Conservation (phyloP, 1,140 invertebrate species). For the Phymorhynchus buccinoides region DNA sequence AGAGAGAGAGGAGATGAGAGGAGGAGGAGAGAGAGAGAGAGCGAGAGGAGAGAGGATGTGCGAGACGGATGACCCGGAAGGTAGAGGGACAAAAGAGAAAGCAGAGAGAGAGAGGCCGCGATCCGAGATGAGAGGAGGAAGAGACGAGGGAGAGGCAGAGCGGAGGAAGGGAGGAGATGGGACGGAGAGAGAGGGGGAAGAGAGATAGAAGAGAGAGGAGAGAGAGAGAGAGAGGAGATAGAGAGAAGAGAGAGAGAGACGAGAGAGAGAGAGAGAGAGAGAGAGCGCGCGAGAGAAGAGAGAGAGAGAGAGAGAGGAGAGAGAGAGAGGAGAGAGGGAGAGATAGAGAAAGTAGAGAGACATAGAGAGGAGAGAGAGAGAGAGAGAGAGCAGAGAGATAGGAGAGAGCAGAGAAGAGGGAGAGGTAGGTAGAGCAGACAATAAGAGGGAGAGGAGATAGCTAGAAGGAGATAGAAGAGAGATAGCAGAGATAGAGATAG, state of each 20-base stretch:
- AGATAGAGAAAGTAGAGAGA: neutral
- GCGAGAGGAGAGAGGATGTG: no score
- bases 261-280: neutral
- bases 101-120: neutral
- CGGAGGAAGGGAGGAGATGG: no score
- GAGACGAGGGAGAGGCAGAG: no score
- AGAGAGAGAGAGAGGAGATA: no score
- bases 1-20: neutral
- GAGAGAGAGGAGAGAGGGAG: neutral
- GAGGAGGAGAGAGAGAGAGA: no score
- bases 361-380: neutral
- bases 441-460: neutral
- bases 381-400: neutral
- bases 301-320: neutral
- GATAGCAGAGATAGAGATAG: no score
- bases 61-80: no score
- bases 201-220: no score
- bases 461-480: neutral
- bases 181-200: neutral
- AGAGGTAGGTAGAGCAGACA: neutral
- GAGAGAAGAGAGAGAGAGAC: no score
- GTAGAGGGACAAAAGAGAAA: no score
- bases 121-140: no score
- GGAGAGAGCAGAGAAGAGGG: neutral
- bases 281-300: neutral